Evolutionary conservation across 2,113 vertebrate genomes (phyloP), one percentile per base, ranked within the genome.

Genomic region (Chamaea fasciata): DNA sequence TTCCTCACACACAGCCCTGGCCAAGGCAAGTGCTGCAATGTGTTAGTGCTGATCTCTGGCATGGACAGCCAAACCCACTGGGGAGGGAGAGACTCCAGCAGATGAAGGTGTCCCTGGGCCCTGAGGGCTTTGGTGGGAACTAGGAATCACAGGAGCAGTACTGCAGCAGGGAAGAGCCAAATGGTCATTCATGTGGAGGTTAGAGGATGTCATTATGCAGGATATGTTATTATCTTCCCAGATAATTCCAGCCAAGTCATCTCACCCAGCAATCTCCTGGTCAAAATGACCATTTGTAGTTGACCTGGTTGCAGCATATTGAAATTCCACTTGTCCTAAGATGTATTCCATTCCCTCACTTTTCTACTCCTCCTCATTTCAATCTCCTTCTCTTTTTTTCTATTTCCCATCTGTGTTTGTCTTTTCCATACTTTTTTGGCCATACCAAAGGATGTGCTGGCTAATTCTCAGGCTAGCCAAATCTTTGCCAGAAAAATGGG

Each of bases 121-220:
- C 44, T 3, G 19, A 44, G 59, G n/a, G 52, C 21, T 87, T 28
- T 82, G 28, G 19, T 26, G 33, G 37, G 60, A 62, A 9, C 35
- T 56, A 21, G 62, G 44, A 87, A 55, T 52, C 17, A 77, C 11
- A 11, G 13, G 42, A 70, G 20, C 21, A 55, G 3, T 28, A 24
- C 3, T 87, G 42, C 9, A 8, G 35, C 10, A 75, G 53, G 27
- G 42, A 64, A 46, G 12, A 39, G 42, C 14, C 67, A 82, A 68
- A 60, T 2, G 3, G 49, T 24, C 6, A 1, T 26, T 37, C 42
- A 10, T 3, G 1, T 0, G 20, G 21, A 55, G 28, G 16, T 65
- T 21, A 57, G 65, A 82, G 35, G 16, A 42, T 3, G 1, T 39
- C 13, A 20, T 41, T 81, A 64, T 14, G 24, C 9, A 75, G 42